Base-by-base conservation (phyloP, 2,888 invertebrate genomes). In the Hofmannophila pseudospretella region DNA sequence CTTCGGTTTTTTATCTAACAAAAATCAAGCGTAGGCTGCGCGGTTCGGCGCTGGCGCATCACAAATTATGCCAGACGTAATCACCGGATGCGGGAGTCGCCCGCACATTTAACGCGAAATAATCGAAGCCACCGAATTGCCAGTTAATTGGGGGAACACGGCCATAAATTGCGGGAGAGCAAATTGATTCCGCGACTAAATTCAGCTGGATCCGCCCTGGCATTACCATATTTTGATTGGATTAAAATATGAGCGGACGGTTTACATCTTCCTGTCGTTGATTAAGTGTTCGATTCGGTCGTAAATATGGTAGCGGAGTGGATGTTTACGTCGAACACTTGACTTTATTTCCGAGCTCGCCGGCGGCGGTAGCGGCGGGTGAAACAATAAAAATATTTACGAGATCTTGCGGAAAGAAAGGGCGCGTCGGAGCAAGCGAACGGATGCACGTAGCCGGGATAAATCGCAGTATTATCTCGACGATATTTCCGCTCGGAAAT, bases 71-170 rank as follows among this genome's bases (percentile, higher is more conserved):
- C 63, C 64, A 65, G 69, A 62, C 74, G 67, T 84, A 86, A 86
- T 84, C 77, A 75, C 85, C 85, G 86, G 86, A 86, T 86, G 86
- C 85, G 84, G 84, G 85, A 80, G 79, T 76, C 80, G 75, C 78
- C 81, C 80, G 78, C 76, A 76, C 80, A 71, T 81, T 79, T 78
- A 75, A 77, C 70, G 81, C 84, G 74, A 82, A 84, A 84, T 81
- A 78, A 84, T 81, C 82, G 79, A 77, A 81, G 81, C 84, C 81
- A 82, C 84, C 81, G 85, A 84, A 85, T 85, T 78, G 80, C 73
- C 81, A 77, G 82, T 80, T 86, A 85, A 86, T 86, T 84, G 82
- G 72, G 61, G 72, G 70, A 77, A 80, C 84, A 81, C 59, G 77
- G 62, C 62, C 71, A 76, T 84, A 84, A 84, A 84, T 80, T 70